phyloP scores from a whole-genome alignment of 2,113 vertebrate genomes.

The Myiopsitta monachus region DNA sequence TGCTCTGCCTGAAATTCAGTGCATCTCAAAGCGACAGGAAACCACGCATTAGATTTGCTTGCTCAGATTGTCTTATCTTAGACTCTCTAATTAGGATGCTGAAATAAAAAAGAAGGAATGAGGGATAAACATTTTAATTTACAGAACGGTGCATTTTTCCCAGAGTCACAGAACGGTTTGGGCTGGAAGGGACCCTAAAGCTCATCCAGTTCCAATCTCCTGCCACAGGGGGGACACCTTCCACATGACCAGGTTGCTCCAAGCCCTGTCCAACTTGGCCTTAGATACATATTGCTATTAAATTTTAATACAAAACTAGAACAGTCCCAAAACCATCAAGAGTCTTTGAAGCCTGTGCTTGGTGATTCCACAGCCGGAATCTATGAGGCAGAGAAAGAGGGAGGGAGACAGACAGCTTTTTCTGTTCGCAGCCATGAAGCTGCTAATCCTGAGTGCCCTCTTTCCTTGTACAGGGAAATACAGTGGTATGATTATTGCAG shows the following conservation, averaged over 20 bases:
- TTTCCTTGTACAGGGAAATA: background rate
- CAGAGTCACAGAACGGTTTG: background rate
- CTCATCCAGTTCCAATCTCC: background rate
- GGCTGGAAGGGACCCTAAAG: background rate
- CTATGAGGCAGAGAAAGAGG: background rate
- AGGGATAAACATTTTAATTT: background rate
- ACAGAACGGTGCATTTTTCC: background rate
- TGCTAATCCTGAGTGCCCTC: background rate
- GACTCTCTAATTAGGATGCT: background rate
- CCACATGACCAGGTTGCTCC: background rate
- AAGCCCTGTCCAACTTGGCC: background rate
- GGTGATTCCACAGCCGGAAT: background rate
- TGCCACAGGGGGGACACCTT: background rate
- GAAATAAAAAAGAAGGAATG: background rate
- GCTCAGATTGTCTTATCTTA: background rate
- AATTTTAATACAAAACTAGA: background rate
- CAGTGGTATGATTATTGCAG: background rate
- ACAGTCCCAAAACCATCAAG: background rate
- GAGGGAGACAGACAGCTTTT: background rate
- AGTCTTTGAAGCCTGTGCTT: background rate
- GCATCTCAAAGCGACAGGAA: constrained; percentile 6
- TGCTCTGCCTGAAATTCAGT: background rate
- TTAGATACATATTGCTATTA: background rate
- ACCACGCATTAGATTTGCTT: background rate
- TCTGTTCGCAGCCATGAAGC: background rate